phyloP scores from a whole-genome alignment of 2,888 invertebrate genomes.

The Pinctada fucata region DNA sequence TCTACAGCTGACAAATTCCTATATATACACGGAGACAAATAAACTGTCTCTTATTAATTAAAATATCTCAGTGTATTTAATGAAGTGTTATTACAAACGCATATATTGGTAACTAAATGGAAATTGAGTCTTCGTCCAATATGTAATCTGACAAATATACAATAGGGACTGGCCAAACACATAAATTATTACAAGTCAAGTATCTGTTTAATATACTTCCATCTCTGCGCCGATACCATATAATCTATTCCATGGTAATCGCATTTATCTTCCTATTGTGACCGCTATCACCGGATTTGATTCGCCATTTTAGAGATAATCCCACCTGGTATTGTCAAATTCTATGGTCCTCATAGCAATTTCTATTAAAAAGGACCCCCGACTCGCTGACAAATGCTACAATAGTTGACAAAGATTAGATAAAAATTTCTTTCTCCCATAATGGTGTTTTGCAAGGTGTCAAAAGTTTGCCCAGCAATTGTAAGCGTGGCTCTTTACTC shows the following conservation, averaged over 20 bases:
- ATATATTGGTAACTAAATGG: conserved; percentile 4
- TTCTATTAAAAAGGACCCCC: conserved; percentile 34
- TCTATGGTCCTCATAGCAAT: conserved; percentile 17
- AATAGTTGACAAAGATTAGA: conserved; percentile 35
- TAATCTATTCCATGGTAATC: conserved; percentile 5
- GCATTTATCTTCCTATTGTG: conserved; percentile 24
- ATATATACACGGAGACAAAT: no score
- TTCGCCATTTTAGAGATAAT: conserved; percentile 21
- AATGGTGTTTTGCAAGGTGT: conserved; percentile 21
- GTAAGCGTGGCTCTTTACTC: conserved; percentile 4
- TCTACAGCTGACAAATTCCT: no score
- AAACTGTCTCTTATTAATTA: no score
- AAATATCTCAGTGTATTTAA: no score
- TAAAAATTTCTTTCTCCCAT: conserved; percentile 22
- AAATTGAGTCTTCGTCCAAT: not conserved
- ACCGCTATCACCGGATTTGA: conserved; percentile 14
- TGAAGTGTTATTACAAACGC: not conserved
- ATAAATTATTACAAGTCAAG: conserved; percentile 15
- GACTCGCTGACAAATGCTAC: conserved; percentile 35
- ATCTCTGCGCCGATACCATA: not conserved
- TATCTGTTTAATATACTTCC: conserved; percentile 13
- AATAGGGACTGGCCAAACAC: not conserved
- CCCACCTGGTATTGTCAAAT: conserved; percentile 16
- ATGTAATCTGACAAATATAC: conserved; percentile 6
- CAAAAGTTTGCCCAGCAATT: conserved; percentile 27